phyloP scores from a whole-genome alignment of 2,888 invertebrate genomes.

The Candidula unifasciata region DNA sequence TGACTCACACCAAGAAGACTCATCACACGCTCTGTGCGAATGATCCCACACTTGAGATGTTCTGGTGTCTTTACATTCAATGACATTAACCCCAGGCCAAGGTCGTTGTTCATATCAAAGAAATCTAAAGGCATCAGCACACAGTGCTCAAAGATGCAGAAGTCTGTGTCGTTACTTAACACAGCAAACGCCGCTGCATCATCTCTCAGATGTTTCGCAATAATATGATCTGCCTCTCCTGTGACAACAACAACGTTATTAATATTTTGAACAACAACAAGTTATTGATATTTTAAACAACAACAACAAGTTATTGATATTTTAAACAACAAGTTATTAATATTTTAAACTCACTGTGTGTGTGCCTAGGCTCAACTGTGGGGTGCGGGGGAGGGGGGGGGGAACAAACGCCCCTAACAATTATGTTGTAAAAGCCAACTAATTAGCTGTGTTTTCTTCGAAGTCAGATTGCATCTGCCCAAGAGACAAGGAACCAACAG shows the following conservation, averaged over 20 bases:
- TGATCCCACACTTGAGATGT: constrained; percentile 66
- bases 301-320: no score
- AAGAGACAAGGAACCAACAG: no score
- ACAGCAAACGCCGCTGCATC: constrained; percentile 71
- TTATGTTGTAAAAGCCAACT: no score
- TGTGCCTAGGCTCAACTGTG: no score
- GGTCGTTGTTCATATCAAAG: constrained; percentile 72
- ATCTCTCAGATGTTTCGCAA: constrained; percentile 67
- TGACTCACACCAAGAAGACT: constrained; percentile 63
- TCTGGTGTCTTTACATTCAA: constrained; percentile 65
- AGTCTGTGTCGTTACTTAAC: constrained; percentile 75
- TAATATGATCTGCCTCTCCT: constrained; percentile 73
- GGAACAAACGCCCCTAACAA: no score
- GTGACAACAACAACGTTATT: background rate
- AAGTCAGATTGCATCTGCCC: no score
- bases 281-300: no score
- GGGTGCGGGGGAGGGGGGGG: no score
- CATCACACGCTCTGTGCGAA: constrained; percentile 63
- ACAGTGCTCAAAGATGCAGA: constrained; percentile 71
- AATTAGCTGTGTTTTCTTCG: no score
- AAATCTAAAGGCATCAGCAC: constrained; percentile 68
- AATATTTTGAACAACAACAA: background rate
- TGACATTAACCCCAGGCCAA: constrained; percentile 64
- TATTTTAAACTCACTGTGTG: no score
- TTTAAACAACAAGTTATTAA: no score